Evolutionary conservation across 2,888 invertebrate genomes (phyloP).

Genomic region (Coelopa pilipes): DNA sequence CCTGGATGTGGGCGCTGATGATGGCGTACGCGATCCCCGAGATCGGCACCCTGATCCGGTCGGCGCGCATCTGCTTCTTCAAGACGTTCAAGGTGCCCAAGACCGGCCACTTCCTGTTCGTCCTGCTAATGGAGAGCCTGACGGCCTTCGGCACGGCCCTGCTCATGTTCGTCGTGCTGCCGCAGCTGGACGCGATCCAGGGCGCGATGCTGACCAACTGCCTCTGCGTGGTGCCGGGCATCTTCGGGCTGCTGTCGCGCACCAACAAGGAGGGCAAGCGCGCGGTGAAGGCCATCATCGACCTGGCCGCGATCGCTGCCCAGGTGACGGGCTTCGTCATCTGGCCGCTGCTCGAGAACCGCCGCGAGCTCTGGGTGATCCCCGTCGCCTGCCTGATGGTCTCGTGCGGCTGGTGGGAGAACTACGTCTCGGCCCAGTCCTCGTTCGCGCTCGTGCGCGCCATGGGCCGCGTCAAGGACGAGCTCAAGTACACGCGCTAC

Average conservation of each 20-base stretch:
- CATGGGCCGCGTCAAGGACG: constrained; percentile 81
- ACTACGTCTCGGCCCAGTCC: constrained; percentile 89
- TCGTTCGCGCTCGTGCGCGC: constrained; percentile 78
- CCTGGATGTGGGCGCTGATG: constrained; percentile 92
- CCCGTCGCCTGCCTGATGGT: constrained; percentile 86
- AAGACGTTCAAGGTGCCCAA: constrained; percentile 83
- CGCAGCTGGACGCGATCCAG: constrained; percentile 92
- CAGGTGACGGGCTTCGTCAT: constrained; percentile 92
- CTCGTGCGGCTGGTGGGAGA: constrained; percentile 98
- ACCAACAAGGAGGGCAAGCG: constrained; percentile 84
- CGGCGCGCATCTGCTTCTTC: constrained; percentile 89
- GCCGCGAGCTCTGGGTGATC: constrained; percentile 83
- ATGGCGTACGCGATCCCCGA: constrained; percentile 91
- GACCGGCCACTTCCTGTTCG: constrained; percentile 66
- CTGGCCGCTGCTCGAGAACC: constrained; percentile 87
- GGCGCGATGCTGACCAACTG: constrained; percentile 97
- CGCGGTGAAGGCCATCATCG: constrained; percentile 81
- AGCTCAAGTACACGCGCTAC: constrained; percentile 83
- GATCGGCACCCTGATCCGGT: constrained; percentile 84
- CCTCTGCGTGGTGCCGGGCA: constrained; percentile 86
- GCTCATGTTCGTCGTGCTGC: constrained; percentile 88
- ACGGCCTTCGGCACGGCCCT: constrained; percentile 89
- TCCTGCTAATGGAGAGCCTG: constrained; percentile 86
- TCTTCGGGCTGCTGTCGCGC: constrained; percentile 80
- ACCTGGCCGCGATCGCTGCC: constrained; percentile 85